Base-by-base conservation (phyloP, 2,113 vertebrate genomes). In the Pelusios castaneus region DNA sequence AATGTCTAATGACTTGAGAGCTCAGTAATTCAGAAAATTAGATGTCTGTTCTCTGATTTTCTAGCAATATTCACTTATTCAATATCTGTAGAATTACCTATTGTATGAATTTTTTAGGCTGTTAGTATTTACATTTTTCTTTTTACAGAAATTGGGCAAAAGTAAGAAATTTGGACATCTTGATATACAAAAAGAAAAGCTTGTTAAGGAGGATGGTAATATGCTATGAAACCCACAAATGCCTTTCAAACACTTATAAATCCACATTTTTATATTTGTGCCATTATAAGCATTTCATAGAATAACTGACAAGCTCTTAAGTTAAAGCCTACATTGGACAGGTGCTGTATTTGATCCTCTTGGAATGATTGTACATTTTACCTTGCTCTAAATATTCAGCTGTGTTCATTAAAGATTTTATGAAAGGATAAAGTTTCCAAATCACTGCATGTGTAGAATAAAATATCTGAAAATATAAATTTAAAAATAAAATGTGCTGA, bases 121-220 rank as follows among this genome's bases (percentile, higher is more conserved):
- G 31, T 90, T 89, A 90, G 13, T 95, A 85, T 85, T 94, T 95
- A 41, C 5, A 70, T 82, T 95, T 92, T 94, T 94, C 93, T 96
- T 96, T 93, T 83, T 89, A 94, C 89, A 96, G 96, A 96, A 95
- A 84, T 95, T 93, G 91, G 80, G 86, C 90, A 95, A 97, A 76
- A 76, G 45, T 45, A 43, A 76, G 49, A 95, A 90, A 96, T 94
- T 92, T 96, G 93, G 95, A 88, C 92, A 92, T 97, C 93, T 97
- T 94, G 88, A 49, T 97, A 97, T 92, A 93, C 91, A 95, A 91
- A 95, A 97, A 93, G 86, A 91, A 95, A 91, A 95, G 83, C 73
- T 95, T 96, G 82, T 97, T 41, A 56, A 91, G 94, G 82, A 95
- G 76, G 85, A 85, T 93, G 92, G 86, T 94, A 93, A 94, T 87